These are phyloP conservation scores for Eristalis pertinax DNA, from an alignment of 2,888 invertebrate species.

Conservation along the genomic window DNA sequence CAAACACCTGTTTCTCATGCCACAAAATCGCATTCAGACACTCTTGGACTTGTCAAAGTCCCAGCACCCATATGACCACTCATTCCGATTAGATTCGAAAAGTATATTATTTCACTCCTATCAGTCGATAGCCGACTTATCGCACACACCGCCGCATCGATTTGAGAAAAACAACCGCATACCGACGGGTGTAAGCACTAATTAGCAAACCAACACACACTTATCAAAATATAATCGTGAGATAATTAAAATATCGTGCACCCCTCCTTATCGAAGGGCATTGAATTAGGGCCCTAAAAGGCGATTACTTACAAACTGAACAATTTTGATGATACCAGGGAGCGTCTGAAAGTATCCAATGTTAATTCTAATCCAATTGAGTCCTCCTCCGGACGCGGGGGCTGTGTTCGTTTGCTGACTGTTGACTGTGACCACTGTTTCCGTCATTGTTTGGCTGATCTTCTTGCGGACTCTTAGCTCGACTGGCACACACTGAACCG, in stretches of 20 bases:
- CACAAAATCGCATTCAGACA: neutral
- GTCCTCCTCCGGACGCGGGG: conserved; percentile 78
- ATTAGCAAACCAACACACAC: neutral
- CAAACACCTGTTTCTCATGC: neutral
- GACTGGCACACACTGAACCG: neutral
- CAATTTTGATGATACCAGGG: conserved; percentile 91
- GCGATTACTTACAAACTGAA: conserved; percentile 87
- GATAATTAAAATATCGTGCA: neutral
- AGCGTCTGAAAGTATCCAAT: conserved; percentile 90
- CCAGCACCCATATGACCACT: neutral
- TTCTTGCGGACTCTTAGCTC: neutral
- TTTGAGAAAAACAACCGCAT: neutral
- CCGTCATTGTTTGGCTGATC: conserved; percentile 85
- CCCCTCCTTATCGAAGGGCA: neutral
- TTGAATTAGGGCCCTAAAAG: neutral
- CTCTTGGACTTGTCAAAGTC: neutral
- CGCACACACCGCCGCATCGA: neutral
- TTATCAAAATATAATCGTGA: neutral
- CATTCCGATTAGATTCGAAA: neutral
- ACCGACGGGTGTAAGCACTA: neutral
- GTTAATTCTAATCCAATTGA: conserved; percentile 90
- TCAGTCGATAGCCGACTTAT: neutral
- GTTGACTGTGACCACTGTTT: conserved; percentile 91
- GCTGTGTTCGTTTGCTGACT: conserved; percentile 83
- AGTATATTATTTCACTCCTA: neutral